A percentile compares a stretch with the other conserved stretches of the same genome.
These are phyloP conservation scores for Halichondria panicea DNA, from an alignment of 37 sponge, comb jelly and placozoan species.

Conservation along the genomic window DNA sequence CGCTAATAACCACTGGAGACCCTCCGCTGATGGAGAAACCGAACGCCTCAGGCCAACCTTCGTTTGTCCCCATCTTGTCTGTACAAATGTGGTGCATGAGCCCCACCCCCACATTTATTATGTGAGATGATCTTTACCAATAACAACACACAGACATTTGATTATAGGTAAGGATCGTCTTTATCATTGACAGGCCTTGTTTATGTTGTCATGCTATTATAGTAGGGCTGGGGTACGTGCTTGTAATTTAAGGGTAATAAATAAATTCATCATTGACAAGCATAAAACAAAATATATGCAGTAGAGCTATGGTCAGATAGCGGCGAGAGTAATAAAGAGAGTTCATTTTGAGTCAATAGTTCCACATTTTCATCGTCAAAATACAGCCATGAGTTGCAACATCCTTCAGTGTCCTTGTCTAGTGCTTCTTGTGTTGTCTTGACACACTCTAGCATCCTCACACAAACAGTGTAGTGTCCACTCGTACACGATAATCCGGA, in stretches of 20 bases:
- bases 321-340: slow-evolving; percentile 42
- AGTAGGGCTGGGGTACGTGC: too few species aligned
- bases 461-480: slow-evolving; percentile 71
- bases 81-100: neutral
- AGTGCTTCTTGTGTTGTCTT: neutral
- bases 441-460: slow-evolving; percentile 29
- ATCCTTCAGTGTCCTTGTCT: too few species aligned
- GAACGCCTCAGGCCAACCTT: slow-evolving; percentile 89
- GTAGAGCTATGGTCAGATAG: slow-evolving; percentile 20
- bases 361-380: slow-evolving; percentile 61
- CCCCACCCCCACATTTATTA: neutral
- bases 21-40: slow-evolving; percentile 73
- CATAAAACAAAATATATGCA: slow-evolving; percentile 75
- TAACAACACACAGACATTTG: too few species aligned
- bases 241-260: too few species aligned
- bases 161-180: too few species aligned
- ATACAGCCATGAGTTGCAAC: slow-evolving; percentile 38
- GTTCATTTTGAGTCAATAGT: slow-evolving; percentile 7
- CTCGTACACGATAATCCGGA: slow-evolving; percentile 54
- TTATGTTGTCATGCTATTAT: too few species aligned
- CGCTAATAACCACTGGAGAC: slow-evolving; percentile 58
- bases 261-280: neutral
- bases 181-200: too few species aligned
- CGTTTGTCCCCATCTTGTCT: slow-evolving; percentile 66
- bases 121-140: too few species aligned